Conservation (phyloP, 2,797 vertebrate species). For the Tragelaphus eurycerus region DNA sequence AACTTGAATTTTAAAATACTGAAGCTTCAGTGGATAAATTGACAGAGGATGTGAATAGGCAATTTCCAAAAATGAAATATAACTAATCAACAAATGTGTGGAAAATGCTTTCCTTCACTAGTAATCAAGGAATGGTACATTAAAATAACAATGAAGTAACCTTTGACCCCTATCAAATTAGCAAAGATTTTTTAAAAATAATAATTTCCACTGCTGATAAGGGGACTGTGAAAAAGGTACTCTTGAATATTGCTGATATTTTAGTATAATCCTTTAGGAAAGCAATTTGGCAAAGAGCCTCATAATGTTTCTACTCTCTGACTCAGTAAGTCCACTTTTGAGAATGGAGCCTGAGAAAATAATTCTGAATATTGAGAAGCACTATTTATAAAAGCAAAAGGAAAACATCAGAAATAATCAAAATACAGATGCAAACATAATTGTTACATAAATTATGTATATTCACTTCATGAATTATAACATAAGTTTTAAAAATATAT, state of each 20-base stretch:
- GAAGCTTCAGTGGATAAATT: not conserved
- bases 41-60: not conserved
- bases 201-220: not conserved
- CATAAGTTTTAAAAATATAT: not conserved
- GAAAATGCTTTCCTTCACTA: conserved; percentile 25
- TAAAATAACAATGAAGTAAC: conserved; percentile 23
- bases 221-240: not conserved
- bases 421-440: not conserved
- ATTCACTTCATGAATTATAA: not conserved
- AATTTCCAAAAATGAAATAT: conserved; percentile 35
- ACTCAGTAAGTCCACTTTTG: not conserved
- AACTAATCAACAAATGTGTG: conserved; percentile 42
- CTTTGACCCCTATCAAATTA: conserved; percentile 52
- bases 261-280: conserved; percentile 38
- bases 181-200: conserved; percentile 36
- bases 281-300: conserved; percentile 57
- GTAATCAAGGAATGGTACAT: conserved; percentile 32
- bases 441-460: not conserved
- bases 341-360: conserved; percentile 23
- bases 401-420: not conserved
- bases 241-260: not conserved
- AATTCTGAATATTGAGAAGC: not conserved
- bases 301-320: not conserved
- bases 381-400: conserved; percentile 1
- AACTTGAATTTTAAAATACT: not conserved